A percentile compares a stretch with the other conserved stretches of the same genome.
phyloP scores from a whole-genome alignment of 2,888 invertebrate genomes.

The Pimpla rufipes region DNA sequence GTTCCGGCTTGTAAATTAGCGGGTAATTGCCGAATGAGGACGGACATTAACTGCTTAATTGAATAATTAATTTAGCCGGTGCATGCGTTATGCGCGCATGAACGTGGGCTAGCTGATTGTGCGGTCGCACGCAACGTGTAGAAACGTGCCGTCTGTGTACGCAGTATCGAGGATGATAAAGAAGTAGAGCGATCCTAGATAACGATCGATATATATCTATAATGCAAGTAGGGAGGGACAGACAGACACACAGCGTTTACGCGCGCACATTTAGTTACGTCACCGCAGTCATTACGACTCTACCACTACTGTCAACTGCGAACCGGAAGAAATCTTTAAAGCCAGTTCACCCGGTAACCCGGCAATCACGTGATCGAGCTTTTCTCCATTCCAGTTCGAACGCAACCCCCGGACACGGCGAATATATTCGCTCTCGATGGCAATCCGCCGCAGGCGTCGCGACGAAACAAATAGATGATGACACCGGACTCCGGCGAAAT shows the following conservation, averaged over 20 bases:
- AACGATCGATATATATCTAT: constrained; percentile 27
- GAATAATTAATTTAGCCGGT: constrained; percentile 54
- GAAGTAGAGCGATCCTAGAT: constrained; percentile 35
- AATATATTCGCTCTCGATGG: neutral
- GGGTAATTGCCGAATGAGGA: constrained; percentile 65
- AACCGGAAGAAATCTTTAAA: constrained; percentile 44
- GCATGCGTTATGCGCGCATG: constrained; percentile 24
- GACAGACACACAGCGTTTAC: constrained; percentile 21
- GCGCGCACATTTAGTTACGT: constrained; percentile 25
- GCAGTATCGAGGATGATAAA: neutral
- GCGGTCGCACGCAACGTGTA: neutral
- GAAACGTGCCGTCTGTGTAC: neutral
- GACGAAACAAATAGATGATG: neutral
- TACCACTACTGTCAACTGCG: constrained; percentile 8
- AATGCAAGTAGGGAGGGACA: neutral
- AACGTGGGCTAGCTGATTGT: neutral
- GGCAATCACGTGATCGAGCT: constrained; percentile 16
- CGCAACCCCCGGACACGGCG: constrained; percentile 8
- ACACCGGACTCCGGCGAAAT: neutral
- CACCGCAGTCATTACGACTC: constrained; percentile 25
- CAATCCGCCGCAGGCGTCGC: neutral
- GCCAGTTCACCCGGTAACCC: constrained; percentile 18
- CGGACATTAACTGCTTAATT: constrained; percentile 62
- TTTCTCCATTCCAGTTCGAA: neutral
- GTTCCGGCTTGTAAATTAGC: constrained; percentile 48